These are phyloP conservation scores for Syrrhaptes paradoxus DNA, from an alignment of 2,113 vertebrate genomes.

Conservation along the genomic window DNA sequence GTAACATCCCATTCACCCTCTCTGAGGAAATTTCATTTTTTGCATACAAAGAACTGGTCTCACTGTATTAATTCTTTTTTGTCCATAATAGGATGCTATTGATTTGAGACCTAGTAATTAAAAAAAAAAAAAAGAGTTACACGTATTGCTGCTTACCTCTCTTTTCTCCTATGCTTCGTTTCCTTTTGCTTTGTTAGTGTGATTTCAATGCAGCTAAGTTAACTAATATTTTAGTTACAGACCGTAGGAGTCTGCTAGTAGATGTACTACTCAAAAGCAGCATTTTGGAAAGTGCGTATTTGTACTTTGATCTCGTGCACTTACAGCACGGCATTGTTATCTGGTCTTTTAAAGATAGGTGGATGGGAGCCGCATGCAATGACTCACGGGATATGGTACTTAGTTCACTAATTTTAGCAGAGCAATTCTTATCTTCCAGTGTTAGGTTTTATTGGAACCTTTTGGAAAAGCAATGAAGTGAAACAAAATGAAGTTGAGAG, in stretches of 20 bases:
- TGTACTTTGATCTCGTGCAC: neutral
- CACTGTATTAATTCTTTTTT: neutral
- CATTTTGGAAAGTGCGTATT: neutral
- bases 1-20: neutral
- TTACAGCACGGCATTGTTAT: neutral
- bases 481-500: conserved; percentile 38
- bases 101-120: neutral
- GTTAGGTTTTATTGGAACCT: conserved; percentile 29
- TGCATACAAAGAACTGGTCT: neutral
- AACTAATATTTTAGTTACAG: neutral
- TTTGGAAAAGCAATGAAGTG: conserved; percentile 6
- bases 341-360: conserved; percentile 3
- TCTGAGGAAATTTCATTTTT: neutral
- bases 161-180: neutral
- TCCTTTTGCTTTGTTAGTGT: neutral
- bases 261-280: neutral
- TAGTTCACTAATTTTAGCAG: conserved; percentile 49
- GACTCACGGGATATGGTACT: conserved; percentile 27
- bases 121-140: neutral
- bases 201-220: neutral
- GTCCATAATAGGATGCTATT: neutral
- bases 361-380: neutral
- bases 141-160: neutral
- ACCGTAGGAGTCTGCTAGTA: neutral
- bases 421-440: neutral